Base-by-base conservation (phyloP, 2,888 invertebrate species). In the Galerucella nymphaeae region DNA sequence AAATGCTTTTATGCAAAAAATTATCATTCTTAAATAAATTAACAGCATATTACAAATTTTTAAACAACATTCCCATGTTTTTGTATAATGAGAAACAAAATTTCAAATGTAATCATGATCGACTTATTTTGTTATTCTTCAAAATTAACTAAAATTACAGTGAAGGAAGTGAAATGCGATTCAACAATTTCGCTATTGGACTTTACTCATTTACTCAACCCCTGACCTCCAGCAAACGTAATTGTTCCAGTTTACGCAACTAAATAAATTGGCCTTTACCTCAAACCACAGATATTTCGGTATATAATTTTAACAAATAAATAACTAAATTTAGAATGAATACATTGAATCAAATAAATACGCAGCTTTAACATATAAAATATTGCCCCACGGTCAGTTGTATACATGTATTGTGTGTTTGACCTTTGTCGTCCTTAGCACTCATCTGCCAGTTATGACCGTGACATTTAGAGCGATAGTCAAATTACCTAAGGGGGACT, bases 181-280 rank as follows among this genome's bases (percentile, higher is more conserved):
- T 64, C 45, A 53, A 48, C 30, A 50, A 38, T 38, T 50, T 53
- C 64, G 30, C 30, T 9, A 64, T 50, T 64, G 63, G 64, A 64
- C 50, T 64, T 64, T 50, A 64, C 9, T 50, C 50, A 64, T 64
- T 64, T 50, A 64, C 9, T 50, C 50, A 64, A 64, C 50, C 64
- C 53, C 50, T 64, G 64, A 64, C 64, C 64, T 64, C 50, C 30
- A 48, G 14, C 14, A 5, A n/a, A 48, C n/a, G 48, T n/a, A 48
- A 48, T 48, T 48, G n/a, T 48, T 0, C 48, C 8, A 48, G 2
- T 48, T 48, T 48, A 48, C 14, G 48, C n/a, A 48, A 48, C n/a
- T 6, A 38, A 38, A 38, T 38, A 48, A 48, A 48, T 3, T 48
- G 14, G 14, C 48, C 4, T 48, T n/a, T 48, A 48, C 1, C 48